phyloP scores from a whole-genome alignment of 1,140 invertebrate genomes.

The Hetaerina americana region DNA sequence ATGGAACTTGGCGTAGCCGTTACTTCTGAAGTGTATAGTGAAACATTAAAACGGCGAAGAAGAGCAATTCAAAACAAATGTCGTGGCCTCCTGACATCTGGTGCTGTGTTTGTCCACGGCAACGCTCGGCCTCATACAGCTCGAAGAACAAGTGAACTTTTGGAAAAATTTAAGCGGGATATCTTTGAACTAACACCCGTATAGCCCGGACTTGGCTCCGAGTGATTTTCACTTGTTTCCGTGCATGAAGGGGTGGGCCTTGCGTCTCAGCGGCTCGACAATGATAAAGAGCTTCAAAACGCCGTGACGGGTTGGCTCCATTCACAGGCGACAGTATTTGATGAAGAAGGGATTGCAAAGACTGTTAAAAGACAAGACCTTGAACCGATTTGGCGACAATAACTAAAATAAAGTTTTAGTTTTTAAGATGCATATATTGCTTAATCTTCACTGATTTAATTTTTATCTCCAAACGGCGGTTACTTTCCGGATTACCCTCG shows the following conservation, averaged over 20 bases:
- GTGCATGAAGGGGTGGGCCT: slow-evolving; percentile 6
- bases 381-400: background rate
- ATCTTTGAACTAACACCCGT: slow-evolving; percentile 9
- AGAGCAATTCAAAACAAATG: no score
- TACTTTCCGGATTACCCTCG: no score
- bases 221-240: slow-evolving; percentile 6
- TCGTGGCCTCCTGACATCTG: no score
- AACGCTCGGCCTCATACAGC: slow-evolving; percentile 21
- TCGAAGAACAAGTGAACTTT: slow-evolving; percentile 9
- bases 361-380: slow-evolving; percentile 7
- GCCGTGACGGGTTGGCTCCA: slow-evolving; percentile 7
- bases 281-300: slow-evolving; percentile 9
- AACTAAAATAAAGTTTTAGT: slow-evolving; percentile 4
- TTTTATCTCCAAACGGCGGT: no score
- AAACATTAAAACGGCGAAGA: no score
- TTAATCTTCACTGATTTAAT: no score
- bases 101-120: slow-evolving; percentile 15
- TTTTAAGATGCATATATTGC: background rate
- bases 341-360: slow-evolving; percentile 7
- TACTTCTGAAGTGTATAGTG: no score
- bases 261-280: background rate
- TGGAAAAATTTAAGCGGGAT: slow-evolving; percentile 4
- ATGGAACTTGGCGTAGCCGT: no score
- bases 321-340: slow-evolving; percentile 1
- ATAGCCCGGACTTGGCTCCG: slow-evolving; percentile 6